A percentile compares a stretch with the other conserved stretches of the same genome.
Conservation (phyloP, 2,888 invertebrate genomes). For the Calameuta idolon region DNA sequence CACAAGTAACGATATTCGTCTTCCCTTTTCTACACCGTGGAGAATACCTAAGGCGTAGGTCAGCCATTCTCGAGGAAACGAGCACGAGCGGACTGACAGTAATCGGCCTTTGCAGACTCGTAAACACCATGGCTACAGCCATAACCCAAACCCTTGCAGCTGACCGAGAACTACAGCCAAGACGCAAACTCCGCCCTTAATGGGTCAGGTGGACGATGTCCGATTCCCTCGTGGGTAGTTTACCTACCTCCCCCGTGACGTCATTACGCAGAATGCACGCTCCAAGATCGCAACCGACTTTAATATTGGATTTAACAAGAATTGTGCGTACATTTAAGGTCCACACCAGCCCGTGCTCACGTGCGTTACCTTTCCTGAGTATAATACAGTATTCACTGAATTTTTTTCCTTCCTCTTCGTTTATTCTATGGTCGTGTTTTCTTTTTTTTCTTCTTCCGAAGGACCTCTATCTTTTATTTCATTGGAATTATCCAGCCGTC, state of each 20-base stretch:
- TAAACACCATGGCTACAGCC: conserved; percentile 53
- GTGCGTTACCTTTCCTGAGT: background rate
- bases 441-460: background rate
- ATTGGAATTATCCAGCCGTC: conserved; percentile 15
- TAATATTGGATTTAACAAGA: background rate
- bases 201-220: conserved; percentile 51
- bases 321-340: background rate
- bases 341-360: background rate
- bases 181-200: conserved; percentile 43
- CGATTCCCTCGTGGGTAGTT: conserved; percentile 45
- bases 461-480: conserved; percentile 13
- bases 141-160: conserved; percentile 48
- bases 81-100: conserved; percentile 35
- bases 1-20: conserved; percentile 6
- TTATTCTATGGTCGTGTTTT: background rate
- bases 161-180: conserved; percentile 49
- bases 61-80: conserved; percentile 27
- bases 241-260: conserved; percentile 35
- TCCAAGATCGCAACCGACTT: background rate
- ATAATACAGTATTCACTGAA: background rate
- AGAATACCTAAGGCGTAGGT: conserved; percentile 15
- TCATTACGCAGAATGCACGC: conserved; percentile 28
- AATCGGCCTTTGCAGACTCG: conserved; percentile 60
- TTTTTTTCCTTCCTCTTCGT: background rate
- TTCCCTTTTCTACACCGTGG: conserved; percentile 7